These are phyloP conservation scores for Protobothrops mucrosquamatus DNA, from an alignment of 2,113 vertebrate species.

Conservation along the genomic window DNA sequence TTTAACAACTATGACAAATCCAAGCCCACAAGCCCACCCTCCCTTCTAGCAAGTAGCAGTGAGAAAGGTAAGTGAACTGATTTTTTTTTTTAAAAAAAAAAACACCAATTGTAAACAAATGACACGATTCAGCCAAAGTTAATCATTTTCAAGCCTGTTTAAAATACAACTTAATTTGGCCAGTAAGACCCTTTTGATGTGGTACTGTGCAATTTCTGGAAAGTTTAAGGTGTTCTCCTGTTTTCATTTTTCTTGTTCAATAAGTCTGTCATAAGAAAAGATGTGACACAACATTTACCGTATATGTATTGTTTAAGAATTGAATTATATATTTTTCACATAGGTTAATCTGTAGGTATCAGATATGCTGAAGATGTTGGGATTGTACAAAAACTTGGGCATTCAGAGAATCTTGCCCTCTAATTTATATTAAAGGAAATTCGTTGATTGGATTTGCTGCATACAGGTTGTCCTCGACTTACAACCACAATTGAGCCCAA, in stretches of 20 bases:
- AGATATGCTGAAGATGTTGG: not conserved
- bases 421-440: not conserved
- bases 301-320: not conserved
- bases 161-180: not conserved
- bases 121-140: not conserved
- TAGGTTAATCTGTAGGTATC: not conserved
- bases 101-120: not conserved
- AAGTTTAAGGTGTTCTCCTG: not conserved
- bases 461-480: not conserved
- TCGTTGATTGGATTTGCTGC: not conserved
- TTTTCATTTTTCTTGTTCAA: not conserved
- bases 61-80: slow-evolving; percentile 80
- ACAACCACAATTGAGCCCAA: not conserved
- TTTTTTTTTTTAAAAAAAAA: not conserved
- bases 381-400: not conserved
- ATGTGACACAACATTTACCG: not conserved
- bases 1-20: slow-evolving; percentile 91
- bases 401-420: not conserved
- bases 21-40: slow-evolving; percentile 78
- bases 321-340: not conserved
- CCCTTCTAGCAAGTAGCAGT: slow-evolving; percentile 53
- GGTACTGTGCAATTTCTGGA: not conserved
- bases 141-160: not conserved
- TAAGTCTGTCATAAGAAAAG: not conserved
- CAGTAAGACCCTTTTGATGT: not conserved